These are phyloP conservation scores for Streblospio benedicti DNA, from an alignment of 1,140 invertebrate genomes.

Conservation along the genomic window DNA sequence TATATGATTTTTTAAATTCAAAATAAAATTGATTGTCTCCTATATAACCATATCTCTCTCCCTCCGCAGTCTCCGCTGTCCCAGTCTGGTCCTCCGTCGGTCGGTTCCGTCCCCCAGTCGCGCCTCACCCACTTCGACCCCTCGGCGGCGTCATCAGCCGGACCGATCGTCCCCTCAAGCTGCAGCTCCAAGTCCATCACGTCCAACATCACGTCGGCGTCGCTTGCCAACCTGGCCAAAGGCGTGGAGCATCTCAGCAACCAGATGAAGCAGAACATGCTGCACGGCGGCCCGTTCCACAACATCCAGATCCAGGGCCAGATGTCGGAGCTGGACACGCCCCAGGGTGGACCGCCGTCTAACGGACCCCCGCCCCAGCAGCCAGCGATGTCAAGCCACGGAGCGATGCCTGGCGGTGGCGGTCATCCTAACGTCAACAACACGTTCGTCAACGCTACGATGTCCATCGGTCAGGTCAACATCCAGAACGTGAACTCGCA, in stretches of 20 bases:
- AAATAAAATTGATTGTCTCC: too few relatives aligned
- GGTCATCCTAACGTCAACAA: conserved; percentile 50
- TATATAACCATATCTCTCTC: too few relatives aligned
- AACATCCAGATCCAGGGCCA: conserved; percentile 44
- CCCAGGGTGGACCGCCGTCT: conserved; percentile 3
- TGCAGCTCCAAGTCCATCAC: conserved; percentile 15
- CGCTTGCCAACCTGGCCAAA: conserved; percentile 44
- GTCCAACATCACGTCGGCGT: conserved; percentile 46
- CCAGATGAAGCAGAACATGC: conserved; percentile 47
- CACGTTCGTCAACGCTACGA: conserved; percentile 51
- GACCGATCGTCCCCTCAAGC: not conserved
- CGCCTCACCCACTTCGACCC: conserved; percentile 3
- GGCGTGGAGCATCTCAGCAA: conserved; percentile 45
- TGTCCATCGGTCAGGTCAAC: conserved; percentile 52
- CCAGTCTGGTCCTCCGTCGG: not conserved
- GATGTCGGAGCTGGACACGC: conserved; percentile 2
- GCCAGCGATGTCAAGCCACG: not conserved
- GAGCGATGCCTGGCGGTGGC: not conserved
- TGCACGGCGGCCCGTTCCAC: conserved; percentile 46
- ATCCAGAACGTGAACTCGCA: conserved; percentile 47
- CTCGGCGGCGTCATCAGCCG: not conserved
- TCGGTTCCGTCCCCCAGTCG: not conserved
- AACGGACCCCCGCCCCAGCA: not conserved
- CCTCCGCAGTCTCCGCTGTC: too few relatives aligned
- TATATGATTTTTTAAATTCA: too few relatives aligned